Percentiles rank a stretch among this genome's conserved stretches.
These are phyloP conservation scores for Dryobota labecula DNA, from an alignment of 2,888 invertebrate genomes.

Conservation along the genomic window DNA sequence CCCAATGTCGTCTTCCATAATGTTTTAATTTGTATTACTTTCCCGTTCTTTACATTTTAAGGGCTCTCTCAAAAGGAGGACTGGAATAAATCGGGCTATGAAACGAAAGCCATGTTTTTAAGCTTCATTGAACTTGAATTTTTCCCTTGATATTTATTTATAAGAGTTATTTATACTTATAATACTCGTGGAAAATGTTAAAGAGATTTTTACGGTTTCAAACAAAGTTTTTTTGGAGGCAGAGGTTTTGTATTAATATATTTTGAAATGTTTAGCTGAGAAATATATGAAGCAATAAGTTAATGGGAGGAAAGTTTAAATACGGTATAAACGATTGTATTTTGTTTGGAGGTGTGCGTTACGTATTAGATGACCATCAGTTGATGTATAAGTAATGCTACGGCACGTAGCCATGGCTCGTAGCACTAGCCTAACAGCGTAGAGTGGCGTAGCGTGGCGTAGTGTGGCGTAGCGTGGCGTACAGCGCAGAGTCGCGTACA, in stretches of 20 bases:
- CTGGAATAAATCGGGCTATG: slow-evolving; percentile 34
- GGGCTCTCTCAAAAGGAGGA: slow-evolving; percentile 24
- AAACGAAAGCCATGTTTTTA: slow-evolving; percentile 55
- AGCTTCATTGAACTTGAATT: slow-evolving; percentile 51
- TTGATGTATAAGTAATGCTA: background rate
- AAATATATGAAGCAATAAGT: background rate
- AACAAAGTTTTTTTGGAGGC: slow-evolving; percentile 13
- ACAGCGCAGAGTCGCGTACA: too few species aligned
- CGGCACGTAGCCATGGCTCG: background rate
- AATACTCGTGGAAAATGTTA: slow-evolving; percentile 24
- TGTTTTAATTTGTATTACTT: slow-evolving; percentile 53
- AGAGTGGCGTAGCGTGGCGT: too few species aligned
- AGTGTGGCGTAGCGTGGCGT: too few species aligned
- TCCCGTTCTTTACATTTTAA: slow-evolving; percentile 26
- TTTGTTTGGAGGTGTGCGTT: background rate
- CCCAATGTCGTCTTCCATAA: background rate
- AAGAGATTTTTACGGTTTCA: slow-evolving; percentile 11
- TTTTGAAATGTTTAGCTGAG: background rate
- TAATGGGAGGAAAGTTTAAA: background rate
- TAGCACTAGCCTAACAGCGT: too few species aligned
- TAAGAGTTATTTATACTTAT: slow-evolving; percentile 44
- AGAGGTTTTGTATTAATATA: slow-evolving; percentile 2
- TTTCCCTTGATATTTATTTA: slow-evolving; percentile 54
- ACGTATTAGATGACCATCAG: background rate
- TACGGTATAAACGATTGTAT: slow-evolving; percentile 1